Evolutionary conservation across 1,140 invertebrate species (phyloP).

Genomic region (Dendroctonus valens): DNA sequence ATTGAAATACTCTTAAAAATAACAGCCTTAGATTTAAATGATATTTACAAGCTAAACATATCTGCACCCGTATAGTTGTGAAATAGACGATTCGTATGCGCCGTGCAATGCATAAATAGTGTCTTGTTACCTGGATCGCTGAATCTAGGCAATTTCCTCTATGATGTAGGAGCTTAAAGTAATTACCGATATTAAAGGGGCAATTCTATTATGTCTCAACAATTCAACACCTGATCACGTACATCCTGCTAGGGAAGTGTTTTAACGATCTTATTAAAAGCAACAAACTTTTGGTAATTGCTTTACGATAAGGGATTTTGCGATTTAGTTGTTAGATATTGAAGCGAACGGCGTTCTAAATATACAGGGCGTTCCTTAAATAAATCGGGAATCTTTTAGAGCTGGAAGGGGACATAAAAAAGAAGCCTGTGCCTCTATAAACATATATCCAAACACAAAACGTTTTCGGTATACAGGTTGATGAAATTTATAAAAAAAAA

Average conservation of each 20-base stretch:
- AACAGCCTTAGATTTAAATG: too few relatives aligned
- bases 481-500: too few relatives aligned
- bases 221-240: constrained; percentile 18
- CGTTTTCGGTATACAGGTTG: too few relatives aligned
- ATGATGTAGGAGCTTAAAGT: constrained; percentile 16
- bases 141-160: constrained; percentile 17
- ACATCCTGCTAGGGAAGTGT: constrained; percentile 2
- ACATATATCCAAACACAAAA: too few relatives aligned
- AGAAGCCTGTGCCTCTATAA: too few relatives aligned
- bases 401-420: too few relatives aligned
- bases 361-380: too few relatives aligned
- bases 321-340: neutral
- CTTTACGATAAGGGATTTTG: constrained; percentile 5
- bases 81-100: constrained; percentile 7
- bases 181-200: constrained; percentile 19
- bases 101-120: constrained; percentile 11
- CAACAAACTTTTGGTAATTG: constrained; percentile 10
- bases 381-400: too few relatives aligned
- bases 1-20: too few relatives aligned
- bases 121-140: constrained; percentile 13
- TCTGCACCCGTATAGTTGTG: neutral
- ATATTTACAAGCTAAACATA: too few relatives aligned
- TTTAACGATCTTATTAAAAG: constrained; percentile 6
- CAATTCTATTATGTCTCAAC: constrained; percentile 15
- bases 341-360: too few relatives aligned